Evolutionary conservation across 2,797 vertebrate species (phyloP).

Genomic region (Crocodylus rhombifer): DNA sequence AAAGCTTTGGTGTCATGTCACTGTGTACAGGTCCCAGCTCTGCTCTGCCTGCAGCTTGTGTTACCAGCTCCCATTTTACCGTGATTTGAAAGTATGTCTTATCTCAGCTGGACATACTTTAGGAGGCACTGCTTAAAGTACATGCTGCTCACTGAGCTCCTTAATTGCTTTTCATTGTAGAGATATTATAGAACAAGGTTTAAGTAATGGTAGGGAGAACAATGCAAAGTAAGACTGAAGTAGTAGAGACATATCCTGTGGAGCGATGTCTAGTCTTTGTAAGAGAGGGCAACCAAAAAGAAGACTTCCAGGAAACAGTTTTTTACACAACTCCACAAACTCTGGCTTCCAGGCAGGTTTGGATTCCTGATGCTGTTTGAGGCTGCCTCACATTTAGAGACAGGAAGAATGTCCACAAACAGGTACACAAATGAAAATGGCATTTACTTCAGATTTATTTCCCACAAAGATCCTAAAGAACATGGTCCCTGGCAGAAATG

Average conservation of each 20-base stretch:
- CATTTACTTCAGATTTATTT: background rate
- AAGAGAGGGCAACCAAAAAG: fast-evolving
- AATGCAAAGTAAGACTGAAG: constrained; percentile 9
- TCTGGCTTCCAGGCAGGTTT: background rate
- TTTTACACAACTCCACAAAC: fast-evolving
- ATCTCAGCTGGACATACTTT: constrained; percentile 31
- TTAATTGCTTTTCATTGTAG: constrained; percentile 69
- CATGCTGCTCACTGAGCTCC: constrained; percentile 68
- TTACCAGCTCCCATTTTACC: background rate
- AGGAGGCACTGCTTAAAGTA: constrained; percentile 3
- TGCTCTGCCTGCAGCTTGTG: background rate
- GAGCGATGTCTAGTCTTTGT: background rate
- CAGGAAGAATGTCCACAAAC: constrained; percentile 14
- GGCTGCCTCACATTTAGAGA: constrained; percentile 22
- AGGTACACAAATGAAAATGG: constrained; percentile 13
- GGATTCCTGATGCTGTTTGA: constrained; percentile 27
- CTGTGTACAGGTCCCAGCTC: background rate
- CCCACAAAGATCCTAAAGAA: constrained; percentile 22
- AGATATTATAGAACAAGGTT: constrained; percentile 62
- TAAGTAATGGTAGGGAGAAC: constrained; percentile 17
- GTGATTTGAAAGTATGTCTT: background rate
- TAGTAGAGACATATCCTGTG: background rate
- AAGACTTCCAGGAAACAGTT: background rate
- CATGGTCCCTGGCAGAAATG: constrained; percentile 50
- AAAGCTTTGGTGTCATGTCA: background rate